Evolutionary conservation across 2,888 invertebrate species (phyloP), one percentile per base, ranked within the genome.

Genomic region (Pachliopta kotzebuea): DNA sequence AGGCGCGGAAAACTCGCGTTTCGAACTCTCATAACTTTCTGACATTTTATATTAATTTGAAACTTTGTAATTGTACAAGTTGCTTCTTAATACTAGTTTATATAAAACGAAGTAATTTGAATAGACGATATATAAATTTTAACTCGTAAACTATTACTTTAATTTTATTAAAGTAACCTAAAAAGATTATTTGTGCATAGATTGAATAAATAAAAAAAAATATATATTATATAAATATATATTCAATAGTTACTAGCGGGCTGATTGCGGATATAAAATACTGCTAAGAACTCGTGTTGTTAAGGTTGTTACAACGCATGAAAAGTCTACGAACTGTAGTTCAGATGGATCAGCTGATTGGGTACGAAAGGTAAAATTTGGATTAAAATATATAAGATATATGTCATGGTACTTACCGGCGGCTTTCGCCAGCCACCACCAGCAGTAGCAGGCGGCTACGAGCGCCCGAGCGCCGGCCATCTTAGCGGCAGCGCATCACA

Each of bases 401-500:
- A 53, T 55, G 56, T 63, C 64, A 60, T 61, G 21, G 83, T 85
- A 91, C 91, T 91, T 77, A 92, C 92, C 92, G 90, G 90, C 88
- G 86, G 90, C 86, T 80, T 84, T 80, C 76, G 85, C 85, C 84
- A 91, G 89, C 91, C 90, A 91, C 90, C 90, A 92, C 88, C 89
- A 89, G 86, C 85, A 87, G 83, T 84, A 89, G 86, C 86, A 88
- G 86, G 84, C 90, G 90, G 88, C 86, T 81, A 88, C 86, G 87
- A 92, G 92, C 90, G 92, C 87, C 91, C 90, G 90, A 89, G 89
- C 89, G 92, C 90, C 90, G 92, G 92, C 88, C 92, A 92, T 92
- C 62, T 89, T 81, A 92, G 87, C 86, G 90, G 80, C 84, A 85
- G 87, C 92, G 91, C 92, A 92, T 92, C 84, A 86, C 78, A 88